Conservation (phyloP, 2,888 invertebrate genomes). For the Drosophila phalerata region DNA sequence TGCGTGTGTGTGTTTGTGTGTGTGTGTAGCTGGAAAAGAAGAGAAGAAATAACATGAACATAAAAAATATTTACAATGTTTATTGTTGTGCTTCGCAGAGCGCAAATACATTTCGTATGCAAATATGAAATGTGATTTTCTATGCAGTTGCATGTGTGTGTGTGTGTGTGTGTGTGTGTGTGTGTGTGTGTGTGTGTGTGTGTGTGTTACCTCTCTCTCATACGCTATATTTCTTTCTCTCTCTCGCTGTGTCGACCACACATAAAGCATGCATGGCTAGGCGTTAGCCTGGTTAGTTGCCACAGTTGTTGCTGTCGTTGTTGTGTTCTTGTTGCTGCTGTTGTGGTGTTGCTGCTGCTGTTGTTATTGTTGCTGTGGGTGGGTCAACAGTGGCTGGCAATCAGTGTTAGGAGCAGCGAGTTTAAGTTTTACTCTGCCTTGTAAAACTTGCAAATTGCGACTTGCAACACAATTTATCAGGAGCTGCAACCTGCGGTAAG, state of each 20-base stretch:
- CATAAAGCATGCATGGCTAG: slow-evolving; percentile 63
- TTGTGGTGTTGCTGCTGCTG: background rate
- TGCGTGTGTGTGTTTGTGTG: slow-evolving; percentile 10
- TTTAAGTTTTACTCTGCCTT: slow-evolving; percentile 28
- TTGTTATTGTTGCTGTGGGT: background rate
- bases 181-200: background rate
- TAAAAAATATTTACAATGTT: slow-evolving; percentile 76
- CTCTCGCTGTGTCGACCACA: slow-evolving; percentile 34
- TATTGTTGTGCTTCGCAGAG: slow-evolving; percentile 80
- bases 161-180: slow-evolving; percentile 8
- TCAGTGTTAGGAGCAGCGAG: slow-evolving; percentile 18
- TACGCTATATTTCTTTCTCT: background rate
- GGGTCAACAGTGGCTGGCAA: slow-evolving; percentile 11
- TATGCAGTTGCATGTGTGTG: slow-evolving; percentile 55
- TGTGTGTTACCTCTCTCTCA: background rate
- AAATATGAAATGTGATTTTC: slow-evolving; percentile 75
- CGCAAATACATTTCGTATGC: slow-evolving; percentile 78
- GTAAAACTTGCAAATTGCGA: background rate
- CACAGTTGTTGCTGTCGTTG: background rate
- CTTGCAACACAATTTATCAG: slow-evolving; percentile 28
- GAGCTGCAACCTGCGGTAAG: slow-evolving; percentile 10
- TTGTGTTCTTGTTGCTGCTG: background rate
- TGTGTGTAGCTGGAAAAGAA: slow-evolving; percentile 16
- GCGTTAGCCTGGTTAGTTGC: slow-evolving; percentile 34
- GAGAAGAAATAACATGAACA: slow-evolving; percentile 38